These are phyloP conservation scores for Anthopleura xanthogrammica DNA, from an alignment of 92 coral and sea anemone genomes.

Conservation along the genomic window DNA sequence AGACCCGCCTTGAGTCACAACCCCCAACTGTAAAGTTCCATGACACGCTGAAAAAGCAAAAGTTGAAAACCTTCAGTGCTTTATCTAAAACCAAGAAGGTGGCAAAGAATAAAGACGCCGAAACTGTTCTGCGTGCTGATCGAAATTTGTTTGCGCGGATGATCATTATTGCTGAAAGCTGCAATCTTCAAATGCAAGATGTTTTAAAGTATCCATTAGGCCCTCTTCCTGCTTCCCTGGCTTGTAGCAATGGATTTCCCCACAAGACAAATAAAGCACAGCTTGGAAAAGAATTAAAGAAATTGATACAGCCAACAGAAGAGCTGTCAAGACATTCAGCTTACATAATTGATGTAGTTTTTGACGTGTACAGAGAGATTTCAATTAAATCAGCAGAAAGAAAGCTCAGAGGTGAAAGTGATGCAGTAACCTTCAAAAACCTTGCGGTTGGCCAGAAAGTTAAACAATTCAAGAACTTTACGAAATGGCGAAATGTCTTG, in stretches of 20 bases:
- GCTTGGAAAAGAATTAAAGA: slow-evolving; percentile 40
- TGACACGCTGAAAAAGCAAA: slow-evolving; percentile 33
- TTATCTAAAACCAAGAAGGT: slow-evolving; percentile 17
- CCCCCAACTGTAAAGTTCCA: slow-evolving; percentile 34
- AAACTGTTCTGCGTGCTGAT: slow-evolving; percentile 50
- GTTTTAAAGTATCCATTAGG: slow-evolving; percentile 50
- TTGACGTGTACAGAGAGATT: slow-evolving; percentile 48
- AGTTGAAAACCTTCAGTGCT: slow-evolving; percentile 25
- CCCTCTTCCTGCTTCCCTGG: slow-evolving; percentile 54
- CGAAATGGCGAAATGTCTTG: slow-evolving; percentile 21
- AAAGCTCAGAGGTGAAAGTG: slow-evolving; percentile 36
- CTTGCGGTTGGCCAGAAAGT: slow-evolving; percentile 40
- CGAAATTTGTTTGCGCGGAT: slow-evolving; percentile 57
- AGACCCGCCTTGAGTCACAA: slow-evolving; percentile 28
- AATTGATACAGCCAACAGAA: slow-evolving; percentile 34
- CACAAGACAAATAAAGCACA: slow-evolving; percentile 47
- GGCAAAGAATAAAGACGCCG: slow-evolving; percentile 23
- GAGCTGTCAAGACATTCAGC: slow-evolving; percentile 43
- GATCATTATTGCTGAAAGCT: slow-evolving; percentile 53
- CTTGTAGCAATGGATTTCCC: slow-evolving; percentile 42
- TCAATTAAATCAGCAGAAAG: slow-evolving; percentile 58
- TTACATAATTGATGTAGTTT: slow-evolving; percentile 49
- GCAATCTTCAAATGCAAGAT: slow-evolving; percentile 53
- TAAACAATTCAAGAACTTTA: slow-evolving; percentile 40
- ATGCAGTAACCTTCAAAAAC: slow-evolving; percentile 30